Conservation (phyloP, 2,113 vertebrate species). For the Cyphomyrus plagiostoma region DNA sequence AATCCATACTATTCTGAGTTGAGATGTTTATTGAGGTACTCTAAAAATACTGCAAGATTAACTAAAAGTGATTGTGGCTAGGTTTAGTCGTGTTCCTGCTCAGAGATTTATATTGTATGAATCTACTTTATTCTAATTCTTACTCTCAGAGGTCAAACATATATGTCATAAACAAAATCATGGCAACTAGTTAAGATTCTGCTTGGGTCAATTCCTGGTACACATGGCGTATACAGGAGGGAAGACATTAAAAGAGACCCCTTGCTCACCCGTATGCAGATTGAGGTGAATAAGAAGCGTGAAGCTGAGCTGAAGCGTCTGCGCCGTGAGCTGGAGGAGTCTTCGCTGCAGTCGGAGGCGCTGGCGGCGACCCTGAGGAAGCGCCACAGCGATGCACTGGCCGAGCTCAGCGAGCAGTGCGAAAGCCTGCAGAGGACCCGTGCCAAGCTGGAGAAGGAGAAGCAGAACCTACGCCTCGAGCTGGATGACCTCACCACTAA, state of each 20-base stretch:
- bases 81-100: not conserved
- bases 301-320: constrained; percentile 65
- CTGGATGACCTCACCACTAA: constrained; percentile 59
- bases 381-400: constrained; percentile 53
- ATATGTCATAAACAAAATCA: not conserved
- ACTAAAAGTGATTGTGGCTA: not conserved
- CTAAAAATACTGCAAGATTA: not conserved
- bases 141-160: not conserved
- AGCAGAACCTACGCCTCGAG: constrained; percentile 65
- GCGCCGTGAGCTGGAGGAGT: constrained; percentile 66
- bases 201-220: not conserved
- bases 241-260: not conserved
- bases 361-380: constrained; percentile 53
- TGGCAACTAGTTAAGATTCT: not conserved
- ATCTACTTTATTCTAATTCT: not conserved
- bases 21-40: not conserved
- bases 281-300: constrained; percentile 68
- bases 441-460: constrained; percentile 70
- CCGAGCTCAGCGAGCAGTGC: constrained; percentile 64
- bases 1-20: not conserved
- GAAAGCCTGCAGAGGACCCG: constrained; percentile 62
- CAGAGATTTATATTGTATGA: not conserved
- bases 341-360: constrained; percentile 56
- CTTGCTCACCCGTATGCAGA: constrained; percentile 35
- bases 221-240: not conserved